Percentiles rank a stretch among this genome's conserved stretches.
These are phyloP conservation scores for Cheilosia vulpina DNA, from an alignment of 2,888 invertebrate species.

Conservation along the genomic window DNA sequence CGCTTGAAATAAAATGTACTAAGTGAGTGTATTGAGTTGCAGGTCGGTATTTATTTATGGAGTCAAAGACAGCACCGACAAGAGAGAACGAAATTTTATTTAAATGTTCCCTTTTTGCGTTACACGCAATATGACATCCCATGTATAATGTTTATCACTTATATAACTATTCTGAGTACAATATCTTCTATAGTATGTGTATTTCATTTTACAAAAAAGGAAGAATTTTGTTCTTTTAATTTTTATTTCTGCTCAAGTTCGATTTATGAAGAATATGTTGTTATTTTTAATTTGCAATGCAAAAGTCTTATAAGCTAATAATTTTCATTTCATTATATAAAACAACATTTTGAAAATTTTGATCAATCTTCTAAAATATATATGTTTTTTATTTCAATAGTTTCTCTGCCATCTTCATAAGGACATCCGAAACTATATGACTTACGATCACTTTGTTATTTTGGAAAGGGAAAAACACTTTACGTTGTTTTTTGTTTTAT, in stretches of 20 bases:
- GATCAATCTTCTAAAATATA: conserved; percentile 39
- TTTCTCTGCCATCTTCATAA: conserved; percentile 62
- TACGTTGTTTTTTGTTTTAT: background rate
- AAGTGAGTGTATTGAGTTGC: background rate
- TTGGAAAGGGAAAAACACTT: conserved; percentile 9
- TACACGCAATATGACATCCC: conserved; percentile 34
- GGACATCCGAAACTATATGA: conserved; percentile 53
- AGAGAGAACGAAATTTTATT: too few relatives aligned
- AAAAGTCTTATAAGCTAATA: conserved; percentile 23
- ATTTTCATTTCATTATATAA: conserved; percentile 29
- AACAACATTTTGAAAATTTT: conserved; percentile 71
- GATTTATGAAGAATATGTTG: conserved; percentile 42
- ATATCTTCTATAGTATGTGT: conserved; percentile 43
- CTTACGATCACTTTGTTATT: conserved; percentile 59
- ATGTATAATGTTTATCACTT: conserved; percentile 32
- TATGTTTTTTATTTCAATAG: conserved; percentile 13
- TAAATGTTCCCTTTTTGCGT: too few relatives aligned
- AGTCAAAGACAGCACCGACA: too few relatives aligned
- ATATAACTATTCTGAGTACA: conserved; percentile 62
- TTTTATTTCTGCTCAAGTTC: conserved; percentile 38
- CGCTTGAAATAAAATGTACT: background rate
- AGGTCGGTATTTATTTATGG: background rate
- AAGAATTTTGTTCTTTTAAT: conserved; percentile 33
- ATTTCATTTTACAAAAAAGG: conserved; percentile 42
- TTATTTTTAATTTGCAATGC: conserved; percentile 27